phyloP scores from a whole-genome alignment of 2,797 vertebrate species.

The Acrossocheilus fasciatus region DNA sequence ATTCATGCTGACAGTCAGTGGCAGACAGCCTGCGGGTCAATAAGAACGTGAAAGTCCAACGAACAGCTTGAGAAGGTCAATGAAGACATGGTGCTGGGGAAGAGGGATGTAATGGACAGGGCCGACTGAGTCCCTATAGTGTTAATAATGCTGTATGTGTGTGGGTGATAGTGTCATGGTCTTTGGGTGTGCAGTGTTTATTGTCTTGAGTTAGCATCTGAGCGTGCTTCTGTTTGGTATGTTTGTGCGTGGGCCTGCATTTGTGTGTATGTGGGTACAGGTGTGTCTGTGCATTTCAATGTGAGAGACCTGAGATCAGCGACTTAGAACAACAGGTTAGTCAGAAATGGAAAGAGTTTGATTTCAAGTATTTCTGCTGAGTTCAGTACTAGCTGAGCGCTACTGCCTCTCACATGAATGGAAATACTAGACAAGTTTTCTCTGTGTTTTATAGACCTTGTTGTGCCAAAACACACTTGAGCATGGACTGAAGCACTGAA shows the following conservation, averaged over 20 bases:
- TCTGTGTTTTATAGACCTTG: background rate
- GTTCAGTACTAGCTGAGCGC: background rate
- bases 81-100: conserved; percentile 50
- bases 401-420: background rate
- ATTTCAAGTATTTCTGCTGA: background rate
- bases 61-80: conserved; percentile 75
- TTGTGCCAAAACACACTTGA: background rate
- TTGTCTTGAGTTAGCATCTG: background rate
- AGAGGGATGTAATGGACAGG: conserved; percentile 20
- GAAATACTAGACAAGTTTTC: background rate
- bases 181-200: background rate
- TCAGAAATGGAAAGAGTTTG: background rate
- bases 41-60: conserved; percentile 69
- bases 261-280: conserved; percentile 1
- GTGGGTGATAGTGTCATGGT: conserved; percentile 17
- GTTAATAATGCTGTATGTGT: conserved; percentile 1
- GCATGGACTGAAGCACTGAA: background rate
- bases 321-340: background rate
- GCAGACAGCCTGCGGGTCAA: conserved; percentile 69
- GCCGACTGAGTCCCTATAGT: conserved; percentile 15
- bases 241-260: background rate
- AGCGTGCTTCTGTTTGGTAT: background rate
- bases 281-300: conserved; percentile 3
- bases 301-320: background rate
- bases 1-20: conserved; percentile 72